Base-by-base conservation (phyloP, 1,140 invertebrate species). In the Leptinotarsa undecemlineata region DNA sequence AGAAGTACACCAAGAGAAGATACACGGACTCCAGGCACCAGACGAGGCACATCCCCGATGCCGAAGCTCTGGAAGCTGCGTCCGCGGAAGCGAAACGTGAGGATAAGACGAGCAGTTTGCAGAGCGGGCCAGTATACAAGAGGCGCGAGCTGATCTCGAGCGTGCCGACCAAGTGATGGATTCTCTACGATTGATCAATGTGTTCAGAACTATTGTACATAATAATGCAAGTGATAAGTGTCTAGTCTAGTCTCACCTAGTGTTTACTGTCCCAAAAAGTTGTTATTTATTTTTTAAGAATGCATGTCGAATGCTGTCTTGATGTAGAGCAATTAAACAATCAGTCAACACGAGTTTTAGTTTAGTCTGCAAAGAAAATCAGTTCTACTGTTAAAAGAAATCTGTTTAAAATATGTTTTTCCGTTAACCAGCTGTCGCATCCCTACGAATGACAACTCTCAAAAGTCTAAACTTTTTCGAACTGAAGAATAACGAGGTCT, bases 111-210 rank as follows among this genome's bases (percentile, higher is more conserved):
- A 76, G 82, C 1, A 74, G 80, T 17, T 77, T 80, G 11, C 74
- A 81, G 23, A 11, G 78, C 79, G 33, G 86, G 85, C 88, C 88
- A 21, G 88, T 94, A 3, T 95, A 94, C 88, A 95, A 95, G 84
- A 87, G 93, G 62, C 89, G 92, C 68, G 93, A 95, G 83, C 85
- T 95, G 33, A 95, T 95, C 79, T 92, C 93, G 4, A 94, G 93
- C 83, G 91, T 92, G 70, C 90, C 90, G 15, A 76, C 79, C 23
- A 82, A 83, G 62, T 84, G 73, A 77, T 42, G 33, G 33, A 42
- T 48, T 63, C 70, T 66, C 51, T 67, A 76, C 61, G 66, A 68
- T 62, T 67, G 63, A 64, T 63, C 48, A 72, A 76, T 78, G 77
- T 78, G 77, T 78, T 78, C 77, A 74, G 69, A 74, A 70, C 67